Base-by-base conservation (phyloP, 1,140 invertebrate species). In the Vanessa tameamea region DNA sequence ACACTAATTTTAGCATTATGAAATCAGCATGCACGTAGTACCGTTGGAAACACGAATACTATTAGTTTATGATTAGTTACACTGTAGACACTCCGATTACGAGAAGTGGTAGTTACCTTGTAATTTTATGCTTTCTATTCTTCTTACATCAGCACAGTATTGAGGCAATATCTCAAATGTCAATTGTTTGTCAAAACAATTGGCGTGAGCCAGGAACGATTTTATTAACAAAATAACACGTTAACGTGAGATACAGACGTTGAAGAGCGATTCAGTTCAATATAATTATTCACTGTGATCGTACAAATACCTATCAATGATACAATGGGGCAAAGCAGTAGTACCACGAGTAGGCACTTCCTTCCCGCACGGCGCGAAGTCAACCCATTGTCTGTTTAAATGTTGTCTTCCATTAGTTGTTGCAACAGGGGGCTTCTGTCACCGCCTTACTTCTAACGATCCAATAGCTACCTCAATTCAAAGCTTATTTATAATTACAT, bases 21-120 rank as follows among this genome's bases (percentile, higher is more conserved):
- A 85, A 85, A 76, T 86, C 78, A 89, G 88, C 87, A 89, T 90
- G 87, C 85, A 84, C 78, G 77, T 88, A 90, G 86, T 81, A 82
- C 77, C 64, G 69, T 81, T 84, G 81, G 82, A 77, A 82, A 83
- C 77, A 82, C 80, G 84, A 81, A 81, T 78, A 83, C 72, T 83
- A 59, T 82, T 88, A 82, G 77, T 75, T 80, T 23, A 23, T n/a
- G 20, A 13, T 37, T 82, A 78, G 78, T 78, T 85, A 84, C 77
- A 78, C 76, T 83, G 87, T 88, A 85, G 82, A 83, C 70, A 74
- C 75, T 71, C 77, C 67, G 72, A 71, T 83, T 82, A 83, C 80
- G 72, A 73, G 72, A 81, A 71, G 81, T 26, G 23, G 55, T 72
- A 64, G 68, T 78, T 69, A 70, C 73, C 72, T 75, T 75, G 69